These are phyloP conservation scores for Hemitrygon akajei DNA, from an alignment of 2,797 vertebrate genomes.

Conservation along the genomic window DNA sequence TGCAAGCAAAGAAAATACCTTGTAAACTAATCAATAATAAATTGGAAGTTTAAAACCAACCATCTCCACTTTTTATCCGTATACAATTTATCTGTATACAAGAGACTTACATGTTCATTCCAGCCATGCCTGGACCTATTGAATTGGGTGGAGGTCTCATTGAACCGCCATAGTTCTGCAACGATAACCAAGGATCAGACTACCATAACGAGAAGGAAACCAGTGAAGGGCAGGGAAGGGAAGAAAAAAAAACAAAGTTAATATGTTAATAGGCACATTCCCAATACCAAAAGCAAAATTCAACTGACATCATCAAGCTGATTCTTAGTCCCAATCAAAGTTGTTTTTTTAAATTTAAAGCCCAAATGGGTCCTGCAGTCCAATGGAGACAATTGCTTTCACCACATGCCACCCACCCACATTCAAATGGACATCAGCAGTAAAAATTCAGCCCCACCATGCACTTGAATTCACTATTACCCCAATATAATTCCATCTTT, in stretches of 20 bases:
- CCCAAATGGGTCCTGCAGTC: neutral
- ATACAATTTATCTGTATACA: slow-evolving; percentile 10
- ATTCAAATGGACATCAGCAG: neutral
- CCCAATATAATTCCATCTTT: neutral
- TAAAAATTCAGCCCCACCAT: neutral
- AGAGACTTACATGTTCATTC: slow-evolving; percentile 89
- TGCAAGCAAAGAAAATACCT: neutral
- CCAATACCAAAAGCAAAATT: neutral
- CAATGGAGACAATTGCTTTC: neutral
- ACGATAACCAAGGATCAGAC: slow-evolving; percentile 71
- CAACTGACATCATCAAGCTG: neutral
- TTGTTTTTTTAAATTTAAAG: neutral
- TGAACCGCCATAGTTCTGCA: slow-evolving; percentile 92
- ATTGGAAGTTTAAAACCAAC: neutral
- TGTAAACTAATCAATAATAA: neutral
- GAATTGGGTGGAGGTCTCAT: slow-evolving; percentile 98
- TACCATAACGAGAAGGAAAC: slow-evolving; percentile 52
- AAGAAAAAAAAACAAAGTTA: slow-evolving; percentile 48
- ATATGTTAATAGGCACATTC: slow-evolving; percentile 40
- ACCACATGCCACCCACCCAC: neutral
- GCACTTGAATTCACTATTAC: neutral
- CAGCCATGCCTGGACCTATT: slow-evolving; percentile 93
- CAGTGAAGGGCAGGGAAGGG: slow-evolving; percentile 43
- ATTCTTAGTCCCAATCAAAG: neutral
- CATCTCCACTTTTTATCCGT: neutral